These are phyloP conservation scores for Oncorhynchus masou DNA, from an alignment of 2,113 vertebrate genomes.

Conservation along the genomic window DNA sequence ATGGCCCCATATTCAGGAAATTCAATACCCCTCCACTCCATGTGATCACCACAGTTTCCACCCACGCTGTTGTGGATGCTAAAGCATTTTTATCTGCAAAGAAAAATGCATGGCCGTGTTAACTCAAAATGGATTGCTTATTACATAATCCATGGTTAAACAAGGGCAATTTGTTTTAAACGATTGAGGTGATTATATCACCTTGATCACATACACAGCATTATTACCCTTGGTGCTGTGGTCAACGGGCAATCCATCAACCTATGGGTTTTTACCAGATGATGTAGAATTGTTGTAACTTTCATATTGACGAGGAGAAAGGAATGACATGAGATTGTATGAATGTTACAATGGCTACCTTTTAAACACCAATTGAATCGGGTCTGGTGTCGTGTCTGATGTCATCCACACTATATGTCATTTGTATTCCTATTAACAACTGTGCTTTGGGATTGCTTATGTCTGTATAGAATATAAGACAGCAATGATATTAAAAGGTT, in stretches of 20 bases:
- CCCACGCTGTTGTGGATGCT: background rate
- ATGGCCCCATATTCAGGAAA: slow-evolving; percentile 27
- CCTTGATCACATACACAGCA: slow-evolving; percentile 32
- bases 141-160: slow-evolving; percentile 64
- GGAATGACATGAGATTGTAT: slow-evolving; percentile 30
- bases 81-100: slow-evolving; percentile 17
- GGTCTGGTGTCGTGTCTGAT: background rate
- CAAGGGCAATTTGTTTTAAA: slow-evolving; percentile 53
- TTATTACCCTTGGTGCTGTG: slow-evolving; percentile 39
- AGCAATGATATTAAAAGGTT: background rate
- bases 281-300: slow-evolving; percentile 49
- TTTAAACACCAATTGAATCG: slow-evolving; percentile 33
- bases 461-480: background rate
- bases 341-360: slow-evolving; percentile 44
- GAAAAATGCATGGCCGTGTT: slow-evolving; percentile 29
- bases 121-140: slow-evolving; percentile 43
- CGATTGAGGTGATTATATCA: slow-evolving; percentile 51
- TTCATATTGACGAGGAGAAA: slow-evolving; percentile 7
- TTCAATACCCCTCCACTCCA: slow-evolving; percentile 12
- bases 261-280: slow-evolving; percentile 56
- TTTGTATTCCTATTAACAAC: slow-evolving; percentile 46
- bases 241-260: slow-evolving; percentile 54
- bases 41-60: slow-evolving; percentile 23
- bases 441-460: background rate
- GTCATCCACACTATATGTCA: slow-evolving; percentile 16